Evolutionary conservation across 2,888 invertebrate genomes (phyloP).

Genomic region (Pharmacophagus antenor): DNA sequence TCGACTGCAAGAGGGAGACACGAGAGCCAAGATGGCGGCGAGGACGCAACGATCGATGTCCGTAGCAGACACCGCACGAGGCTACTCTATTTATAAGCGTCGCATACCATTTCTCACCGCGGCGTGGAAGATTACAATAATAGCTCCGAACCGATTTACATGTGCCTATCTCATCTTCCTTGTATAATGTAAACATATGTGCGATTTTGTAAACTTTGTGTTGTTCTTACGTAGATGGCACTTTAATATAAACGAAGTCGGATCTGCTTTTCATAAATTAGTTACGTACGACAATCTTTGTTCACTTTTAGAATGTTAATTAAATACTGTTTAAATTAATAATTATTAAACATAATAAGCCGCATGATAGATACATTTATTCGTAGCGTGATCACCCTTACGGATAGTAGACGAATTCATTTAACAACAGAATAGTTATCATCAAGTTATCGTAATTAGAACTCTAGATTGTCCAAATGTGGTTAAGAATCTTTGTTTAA

Average conservation of each 20-base stretch:
- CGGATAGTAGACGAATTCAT: too few species aligned
- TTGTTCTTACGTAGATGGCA: not conserved
- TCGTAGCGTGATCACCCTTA: too few species aligned
- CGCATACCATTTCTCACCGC: conserved; percentile 66
- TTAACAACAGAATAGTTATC: too few species aligned
- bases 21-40: conserved; percentile 80
- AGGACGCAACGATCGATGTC: conserved; percentile 79
- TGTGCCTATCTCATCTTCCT: conserved; percentile 13
- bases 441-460: too few species aligned
- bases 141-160: conserved; percentile 22
- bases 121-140: conserved; percentile 45
- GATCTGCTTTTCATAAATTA: conserved; percentile 7
- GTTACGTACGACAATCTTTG: too few species aligned
- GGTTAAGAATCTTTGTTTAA: too few species aligned
- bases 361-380: too few species aligned
- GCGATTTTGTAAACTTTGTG: not conserved
- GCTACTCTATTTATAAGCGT: conserved; percentile 75
- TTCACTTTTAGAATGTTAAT: too few species aligned
- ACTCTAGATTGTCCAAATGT: too few species aligned
- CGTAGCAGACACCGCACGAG: conserved; percentile 73
- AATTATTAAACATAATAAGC: too few species aligned
- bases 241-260: conserved; percentile 16
- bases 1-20: conserved; percentile 68
- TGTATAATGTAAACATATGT: not conserved
- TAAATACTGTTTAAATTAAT: too few species aligned